phyloP scores from a whole-genome alignment of 2,888 invertebrate species.

The Nasonia oneida region DNA sequence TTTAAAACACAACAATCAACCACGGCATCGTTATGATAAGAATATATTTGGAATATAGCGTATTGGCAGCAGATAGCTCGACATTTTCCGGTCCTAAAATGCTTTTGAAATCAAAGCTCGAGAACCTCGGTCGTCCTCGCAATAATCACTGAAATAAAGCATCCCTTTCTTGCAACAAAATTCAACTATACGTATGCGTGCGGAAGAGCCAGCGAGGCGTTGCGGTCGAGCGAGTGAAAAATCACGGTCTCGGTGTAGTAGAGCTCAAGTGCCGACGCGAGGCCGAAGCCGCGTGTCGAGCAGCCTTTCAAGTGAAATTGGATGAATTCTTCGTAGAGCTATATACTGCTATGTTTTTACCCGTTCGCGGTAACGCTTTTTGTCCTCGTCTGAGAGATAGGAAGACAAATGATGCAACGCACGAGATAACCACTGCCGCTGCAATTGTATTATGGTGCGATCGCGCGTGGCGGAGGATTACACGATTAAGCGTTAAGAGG shows the following conservation, averaged over 20 bases:
- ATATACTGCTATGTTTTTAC: not conserved
- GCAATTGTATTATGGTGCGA: not conserved
- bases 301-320: slow-evolving; percentile 57
- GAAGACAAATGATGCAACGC: not conserved
- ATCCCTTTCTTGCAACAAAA: not conserved
- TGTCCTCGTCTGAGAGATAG: not conserved
- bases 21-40: too few species aligned
- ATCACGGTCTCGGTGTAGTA: slow-evolving; percentile 15
- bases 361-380: not conserved
- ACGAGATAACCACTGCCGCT: not conserved
- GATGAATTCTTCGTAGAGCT: slow-evolving; percentile 43
- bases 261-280: not conserved
- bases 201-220: not conserved
- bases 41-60: too few species aligned
- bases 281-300: slow-evolving; percentile 18
- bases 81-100: too few species aligned
- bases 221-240: slow-evolving; percentile 41
- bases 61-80: too few species aligned
- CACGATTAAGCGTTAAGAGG: not conserved
- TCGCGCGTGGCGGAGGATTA: not conserved
- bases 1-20: too few species aligned
- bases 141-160: not conserved
- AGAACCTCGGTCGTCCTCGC: too few species aligned
- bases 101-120: too few species aligned
- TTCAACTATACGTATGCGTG: too few species aligned